A percentile compares a stretch with the other conserved stretches of the same genome.
Conservation (phyloP, 2,888 invertebrate species). For the Lasioglossum figueresi region DNA sequence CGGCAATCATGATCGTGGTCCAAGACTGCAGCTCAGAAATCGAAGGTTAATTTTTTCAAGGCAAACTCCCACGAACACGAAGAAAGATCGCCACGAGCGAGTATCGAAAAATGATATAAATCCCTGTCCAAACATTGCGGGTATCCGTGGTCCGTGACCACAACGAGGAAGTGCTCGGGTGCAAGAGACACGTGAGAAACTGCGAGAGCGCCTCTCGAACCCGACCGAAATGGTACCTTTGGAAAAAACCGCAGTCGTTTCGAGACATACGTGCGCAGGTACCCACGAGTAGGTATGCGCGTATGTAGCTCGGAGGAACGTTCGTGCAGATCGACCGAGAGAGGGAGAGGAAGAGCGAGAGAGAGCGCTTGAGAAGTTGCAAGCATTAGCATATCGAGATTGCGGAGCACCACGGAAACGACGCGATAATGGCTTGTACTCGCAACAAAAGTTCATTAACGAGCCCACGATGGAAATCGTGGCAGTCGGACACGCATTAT, state of each 20-base stretch:
- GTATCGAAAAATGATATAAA: conserved; percentile 18
- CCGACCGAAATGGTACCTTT: conserved; percentile 54
- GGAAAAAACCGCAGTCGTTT: conserved; percentile 47
- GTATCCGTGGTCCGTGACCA: conserved; percentile 46
- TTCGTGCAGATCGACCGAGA: conserved; percentile 42
- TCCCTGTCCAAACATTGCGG: conserved; percentile 31
- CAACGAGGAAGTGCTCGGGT: conserved; percentile 59
- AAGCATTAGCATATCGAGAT: conserved; percentile 64
- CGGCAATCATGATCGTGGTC: no score
- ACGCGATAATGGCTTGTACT: conserved; percentile 45
- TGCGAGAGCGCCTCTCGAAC: conserved; percentile 5
- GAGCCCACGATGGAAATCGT: conserved; percentile 49
- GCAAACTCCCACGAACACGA: no score
- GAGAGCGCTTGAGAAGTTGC: conserved; percentile 30
- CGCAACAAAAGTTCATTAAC: conserved; percentile 62
- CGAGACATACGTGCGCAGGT: neutral
- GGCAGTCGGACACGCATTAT: conserved; percentile 42
- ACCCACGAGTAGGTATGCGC: neutral
- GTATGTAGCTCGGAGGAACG: conserved; percentile 3
- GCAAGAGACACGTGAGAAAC: conserved; percentile 59
- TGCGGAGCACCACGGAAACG: conserved; percentile 34
- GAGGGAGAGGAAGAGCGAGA: neutral
- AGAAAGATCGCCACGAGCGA: neutral
- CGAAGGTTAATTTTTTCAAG: neutral
- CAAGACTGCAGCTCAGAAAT: neutral